phyloP scores from a whole-genome alignment of 1,140 invertebrate species.

The Paramacrobiotus metropolitanus region DNA sequence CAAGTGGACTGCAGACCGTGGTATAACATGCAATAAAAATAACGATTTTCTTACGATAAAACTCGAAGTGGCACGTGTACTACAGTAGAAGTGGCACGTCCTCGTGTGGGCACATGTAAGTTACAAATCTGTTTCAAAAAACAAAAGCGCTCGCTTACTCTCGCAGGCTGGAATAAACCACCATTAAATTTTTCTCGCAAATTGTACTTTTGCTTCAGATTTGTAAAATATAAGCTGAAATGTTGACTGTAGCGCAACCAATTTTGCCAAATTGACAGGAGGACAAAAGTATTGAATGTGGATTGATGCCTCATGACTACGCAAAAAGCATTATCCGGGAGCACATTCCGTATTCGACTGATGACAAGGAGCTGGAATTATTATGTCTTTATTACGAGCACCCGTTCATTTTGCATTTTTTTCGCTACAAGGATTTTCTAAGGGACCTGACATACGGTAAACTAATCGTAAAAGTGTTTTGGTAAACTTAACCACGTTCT shows the following conservation, averaged over 20 bases:
- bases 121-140: no score
- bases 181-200: not conserved
- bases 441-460: not conserved
- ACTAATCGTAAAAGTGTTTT: no score
- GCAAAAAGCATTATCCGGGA: not conserved
- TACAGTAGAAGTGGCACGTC: no score
- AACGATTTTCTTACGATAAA: no score
- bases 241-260: not conserved
- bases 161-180: not conserved
- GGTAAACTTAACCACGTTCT: no score
- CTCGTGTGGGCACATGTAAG: no score
- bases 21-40: no score
- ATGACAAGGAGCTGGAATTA: not conserved
- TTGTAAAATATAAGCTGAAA: not conserved
- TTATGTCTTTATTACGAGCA: constrained; percentile 1
- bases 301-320: not conserved
- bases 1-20: no score
- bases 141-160: no score
- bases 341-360: not conserved
- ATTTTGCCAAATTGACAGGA: no score
- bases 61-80: no score
- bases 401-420: not conserved
- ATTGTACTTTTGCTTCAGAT: not conserved
- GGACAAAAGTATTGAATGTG: not conserved
- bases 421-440: not conserved